phyloP scores from a whole-genome alignment of 2,888 invertebrate species.

The Aleiodes testaceus region DNA sequence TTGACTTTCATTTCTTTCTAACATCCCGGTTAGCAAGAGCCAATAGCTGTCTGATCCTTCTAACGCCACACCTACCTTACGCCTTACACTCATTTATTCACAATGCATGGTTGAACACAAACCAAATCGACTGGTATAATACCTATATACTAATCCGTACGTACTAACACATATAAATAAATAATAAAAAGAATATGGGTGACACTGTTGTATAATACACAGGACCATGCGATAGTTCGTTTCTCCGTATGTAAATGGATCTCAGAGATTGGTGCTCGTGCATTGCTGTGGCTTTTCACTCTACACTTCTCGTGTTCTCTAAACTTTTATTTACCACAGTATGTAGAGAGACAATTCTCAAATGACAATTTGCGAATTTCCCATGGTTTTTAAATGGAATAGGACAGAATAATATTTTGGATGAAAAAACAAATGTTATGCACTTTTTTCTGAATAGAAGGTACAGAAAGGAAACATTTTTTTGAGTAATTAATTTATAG shows the following conservation, averaged over 20 bases:
- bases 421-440: too few relatives aligned
- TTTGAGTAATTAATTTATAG: too few relatives aligned
- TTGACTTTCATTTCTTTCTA: constrained; percentile 71
- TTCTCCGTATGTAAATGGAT: constrained; percentile 40
- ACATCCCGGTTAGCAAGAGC: constrained; percentile 66
- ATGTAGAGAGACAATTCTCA: too few relatives aligned
- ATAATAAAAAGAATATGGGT: constrained; percentile 13
- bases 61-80: constrained; percentile 70
- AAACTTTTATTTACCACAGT: too few relatives aligned
- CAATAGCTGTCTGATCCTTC: constrained; percentile 58
- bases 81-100: constrained; percentile 57
- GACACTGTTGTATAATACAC: constrained; percentile 37
- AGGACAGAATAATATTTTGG: too few relatives aligned
- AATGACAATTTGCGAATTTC: too few relatives aligned
- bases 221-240: constrained; percentile 19
- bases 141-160: background rate
- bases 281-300: constrained; percentile 14
- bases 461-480: too few relatives aligned
- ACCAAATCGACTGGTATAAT: constrained; percentile 45
- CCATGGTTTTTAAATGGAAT: too few relatives aligned
- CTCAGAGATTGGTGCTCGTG: background rate
- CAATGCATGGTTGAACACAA: constrained; percentile 57
- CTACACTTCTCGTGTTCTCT: background rate
- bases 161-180: constrained; percentile 13
- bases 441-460: too few relatives aligned